A percentile compares a stretch with the other conserved stretches of the same genome.
Evolutionary conservation across 2,888 invertebrate species (phyloP).

Genomic region (Idaea dimidiata): DNA sequence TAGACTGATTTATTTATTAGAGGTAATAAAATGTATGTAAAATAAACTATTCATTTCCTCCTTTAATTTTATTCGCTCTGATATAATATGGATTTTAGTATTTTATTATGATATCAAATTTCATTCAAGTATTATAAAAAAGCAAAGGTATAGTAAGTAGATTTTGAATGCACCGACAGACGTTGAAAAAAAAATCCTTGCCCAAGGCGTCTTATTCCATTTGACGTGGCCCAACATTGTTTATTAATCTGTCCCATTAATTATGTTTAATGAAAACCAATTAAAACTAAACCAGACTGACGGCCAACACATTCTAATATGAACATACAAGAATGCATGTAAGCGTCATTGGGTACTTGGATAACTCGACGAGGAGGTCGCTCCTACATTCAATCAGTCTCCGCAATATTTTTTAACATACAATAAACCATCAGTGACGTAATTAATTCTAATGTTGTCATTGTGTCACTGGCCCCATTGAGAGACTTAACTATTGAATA

Average conservation of each 20-base stretch:
- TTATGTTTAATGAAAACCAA: constrained; percentile 55
- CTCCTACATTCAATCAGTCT: constrained; percentile 35
- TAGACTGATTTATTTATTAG: background rate
- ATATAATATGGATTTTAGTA: background rate
- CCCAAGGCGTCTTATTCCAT: constrained; percentile 33
- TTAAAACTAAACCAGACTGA: constrained; percentile 40
- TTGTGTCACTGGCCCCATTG: constrained; percentile 38
- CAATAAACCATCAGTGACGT: constrained; percentile 34
- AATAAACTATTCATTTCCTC: background rate
- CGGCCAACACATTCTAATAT: constrained; percentile 29
- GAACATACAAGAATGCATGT: constrained; percentile 23
- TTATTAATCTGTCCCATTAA: constrained; percentile 42
- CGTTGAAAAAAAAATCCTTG: constrained; percentile 28
- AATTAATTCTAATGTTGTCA: constrained; percentile 25
- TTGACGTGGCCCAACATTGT: constrained; percentile 32
- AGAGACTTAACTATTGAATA: constrained; percentile 9
- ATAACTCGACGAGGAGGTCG: constrained; percentile 31
- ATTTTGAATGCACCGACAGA: background rate
- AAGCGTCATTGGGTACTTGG: constrained; percentile 37
- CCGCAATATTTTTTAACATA: constrained; percentile 34
- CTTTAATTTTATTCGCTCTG: background rate
- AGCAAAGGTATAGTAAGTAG: background rate
- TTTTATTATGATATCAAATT: background rate
- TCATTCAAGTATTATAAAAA: background rate
- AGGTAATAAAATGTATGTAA: background rate